These are phyloP conservation scores for Varanus komodoensis DNA, from an alignment of 2,113 vertebrate species.

Conservation along the genomic window DNA sequence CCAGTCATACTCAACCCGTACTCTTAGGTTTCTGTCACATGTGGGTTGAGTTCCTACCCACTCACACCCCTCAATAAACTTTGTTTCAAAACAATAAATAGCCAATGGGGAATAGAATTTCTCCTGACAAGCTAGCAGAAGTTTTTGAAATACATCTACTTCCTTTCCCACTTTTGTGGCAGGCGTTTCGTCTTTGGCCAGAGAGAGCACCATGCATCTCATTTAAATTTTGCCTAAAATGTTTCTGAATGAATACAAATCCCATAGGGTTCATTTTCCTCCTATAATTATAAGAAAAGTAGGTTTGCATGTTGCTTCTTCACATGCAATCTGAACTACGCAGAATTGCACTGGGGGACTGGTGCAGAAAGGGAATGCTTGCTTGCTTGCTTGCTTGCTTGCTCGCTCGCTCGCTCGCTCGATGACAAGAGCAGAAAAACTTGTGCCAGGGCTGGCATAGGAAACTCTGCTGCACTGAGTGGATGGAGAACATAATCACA, in stretches of 20 bases:
- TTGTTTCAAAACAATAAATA: slow-evolving; percentile 33
- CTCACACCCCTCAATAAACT: slow-evolving; percentile 19
- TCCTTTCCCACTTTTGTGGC: neutral
- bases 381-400: no score
- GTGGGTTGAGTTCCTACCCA: slow-evolving; percentile 1
- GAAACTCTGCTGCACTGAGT: neutral
- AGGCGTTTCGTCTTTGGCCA: slow-evolving; percentile 25
- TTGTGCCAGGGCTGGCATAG: neutral
- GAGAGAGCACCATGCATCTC: neutral
- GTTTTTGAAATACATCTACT: slow-evolving; percentile 1
- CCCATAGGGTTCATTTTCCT: neutral
- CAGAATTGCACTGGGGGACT: neutral
- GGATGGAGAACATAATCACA: neutral
- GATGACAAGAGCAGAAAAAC: neutral
- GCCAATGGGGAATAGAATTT: neutral
- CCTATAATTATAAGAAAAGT: neutral
- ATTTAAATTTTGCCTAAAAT: slow-evolving; percentile 16
- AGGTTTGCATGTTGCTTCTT: neutral
- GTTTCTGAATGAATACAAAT: neutral
- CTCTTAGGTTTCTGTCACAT: no score
- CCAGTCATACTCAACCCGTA: no score
- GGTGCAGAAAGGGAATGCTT: neutral
- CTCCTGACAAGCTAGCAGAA: slow-evolving; percentile 4
- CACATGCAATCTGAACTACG: neutral
- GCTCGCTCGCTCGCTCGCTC: no score